Base-by-base conservation (phyloP, 2,888 invertebrate genomes). In the Phoronis australis region DNA sequence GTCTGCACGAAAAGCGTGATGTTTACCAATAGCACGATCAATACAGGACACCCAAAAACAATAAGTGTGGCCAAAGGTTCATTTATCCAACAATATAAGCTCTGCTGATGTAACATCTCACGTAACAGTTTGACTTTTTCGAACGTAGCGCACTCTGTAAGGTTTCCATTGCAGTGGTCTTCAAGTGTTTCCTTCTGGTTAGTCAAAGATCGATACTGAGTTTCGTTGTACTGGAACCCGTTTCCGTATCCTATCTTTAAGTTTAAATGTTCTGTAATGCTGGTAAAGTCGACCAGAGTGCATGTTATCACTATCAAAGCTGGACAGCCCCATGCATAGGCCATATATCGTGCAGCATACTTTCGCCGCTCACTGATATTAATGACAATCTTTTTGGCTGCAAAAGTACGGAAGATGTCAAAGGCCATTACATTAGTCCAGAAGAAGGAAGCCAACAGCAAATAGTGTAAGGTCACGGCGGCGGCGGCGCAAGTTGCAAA, bases 381-480 rank as follows among this genome's bases (percentile, higher is more conserved):
- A 0, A 58, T 60, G 4, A 64, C 51, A 40, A 63, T 60, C 42
- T 80, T 74, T 56, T 80, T 79, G 43, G 76, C 79, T 3, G 71
- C 71, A 54, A 78, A 78, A 2, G 77, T 77, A 22, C 64, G 52
- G 59, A 62, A 77, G 3, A 77, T 63, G 52, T 78, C 78, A 71
- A 83, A 83, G 21, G 84, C 82, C 80, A 85, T 85, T 18, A 83
- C 81, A 47, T 83, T 80, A 73, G 85, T 79, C 86, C 86, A 86
- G 60, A 83, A 84, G 53, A 85, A 82, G 15, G 84, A 82, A 42
- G 84, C 82, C 46, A 85, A 78, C 49, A 84, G 81, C 35, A 84
- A 79, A 64, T 84, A 85, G 63, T 85, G 85, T 46, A 85, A 75
- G 3, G 83, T 81, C 56, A 84, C 79, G 2, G 84, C 83, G 47